These are phyloP conservation scores for Pipistrellus pipistrellus DNA, from an alignment of 2,797 vertebrate species.

Conservation along the genomic window DNA sequence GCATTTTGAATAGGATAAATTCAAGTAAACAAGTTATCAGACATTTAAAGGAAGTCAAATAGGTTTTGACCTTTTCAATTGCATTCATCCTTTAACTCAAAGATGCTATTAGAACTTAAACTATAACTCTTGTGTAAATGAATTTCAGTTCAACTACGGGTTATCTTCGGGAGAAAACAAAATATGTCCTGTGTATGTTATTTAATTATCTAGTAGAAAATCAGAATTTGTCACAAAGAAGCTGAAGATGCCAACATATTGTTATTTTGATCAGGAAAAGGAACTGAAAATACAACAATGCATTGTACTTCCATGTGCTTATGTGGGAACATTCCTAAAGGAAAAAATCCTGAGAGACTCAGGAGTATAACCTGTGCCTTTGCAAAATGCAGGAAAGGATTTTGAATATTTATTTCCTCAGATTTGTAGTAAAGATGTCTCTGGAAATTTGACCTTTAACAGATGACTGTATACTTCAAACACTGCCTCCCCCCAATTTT, in stretches of 20 bases:
- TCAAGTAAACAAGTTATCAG: conserved; percentile 75
- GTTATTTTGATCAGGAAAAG: conserved; percentile 27
- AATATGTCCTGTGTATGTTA: neutral
- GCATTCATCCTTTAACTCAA: conserved; percentile 56
- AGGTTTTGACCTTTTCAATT: conserved; percentile 75
- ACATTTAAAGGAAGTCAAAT: conserved; percentile 72
- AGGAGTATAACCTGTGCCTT: neutral
- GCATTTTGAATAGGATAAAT: conserved; percentile 71
- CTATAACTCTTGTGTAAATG: conserved; percentile 16
- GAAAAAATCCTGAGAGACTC: conserved; percentile 13
- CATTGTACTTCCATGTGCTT: neutral
- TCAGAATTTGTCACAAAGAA: conserved; percentile 41
- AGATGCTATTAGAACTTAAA: conserved; percentile 64
- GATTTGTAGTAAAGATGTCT: conserved; percentile 38
- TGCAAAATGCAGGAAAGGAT: conserved; percentile 57
- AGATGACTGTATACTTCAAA: conserved; percentile 23
- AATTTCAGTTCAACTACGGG: conserved; percentile 43
- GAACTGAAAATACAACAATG: neutral
- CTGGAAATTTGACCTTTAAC: conserved; percentile 72
- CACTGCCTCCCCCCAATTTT: neutral
- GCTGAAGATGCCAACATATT: neutral
- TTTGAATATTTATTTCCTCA: conserved; percentile 1
- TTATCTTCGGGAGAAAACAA: conserved; percentile 43
- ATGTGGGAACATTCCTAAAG: neutral
- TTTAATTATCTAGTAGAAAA: conserved; percentile 59